Base-by-base conservation (phyloP, 2,113 vertebrate genomes). In the Sebastes schlegelii region DNA sequence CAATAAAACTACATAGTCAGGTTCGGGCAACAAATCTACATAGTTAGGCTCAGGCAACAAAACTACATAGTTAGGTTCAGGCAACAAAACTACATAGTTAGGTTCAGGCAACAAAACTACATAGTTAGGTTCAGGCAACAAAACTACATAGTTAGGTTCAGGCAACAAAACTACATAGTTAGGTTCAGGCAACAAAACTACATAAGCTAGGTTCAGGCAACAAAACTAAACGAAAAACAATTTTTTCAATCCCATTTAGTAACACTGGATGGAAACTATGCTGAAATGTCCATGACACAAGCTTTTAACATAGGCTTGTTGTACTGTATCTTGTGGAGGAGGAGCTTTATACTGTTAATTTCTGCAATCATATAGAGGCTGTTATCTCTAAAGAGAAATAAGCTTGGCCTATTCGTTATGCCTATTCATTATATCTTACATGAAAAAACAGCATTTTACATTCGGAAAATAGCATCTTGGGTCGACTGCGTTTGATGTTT, bases 371-470 rank as follows among this genome's bases (percentile, higher is more conserved):
- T n/a, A 77, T 8, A 17, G 2, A 26, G 10, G 13, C 54, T 73
- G 34, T 52, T 71, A 79, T 86, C 66, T 78, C 10, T 12, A 54
- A 62, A 72, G 64, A 88, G 12, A 60, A 64, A 87, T 58, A 58
- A 64, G 52, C 72, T 21, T 43, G 52, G 19, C 19, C 46, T 46
- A 76, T 81, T 76, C 34, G 17, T 80, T 61, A 77, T 51, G 67
- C 66, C 43, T 55, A 75, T 62, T 72, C 1, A 68, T 82, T 54
- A 69, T 42, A 43, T 79, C 51, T 40, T 26, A 58, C 11, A 75
- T 45, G 8, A 66, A 66, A 70, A 43, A 67, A 45, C 6, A 1
- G 0, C 14, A 21, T 64, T 69, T 81, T 45, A 70, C 17, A 34
- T 76, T 43, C 48, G 13, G 55, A 69, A 79, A 77, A 48, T 5